Base-by-base conservation (phyloP, 2,888 invertebrate genomes). In the Branchinecta sandiegonensis region DNA sequence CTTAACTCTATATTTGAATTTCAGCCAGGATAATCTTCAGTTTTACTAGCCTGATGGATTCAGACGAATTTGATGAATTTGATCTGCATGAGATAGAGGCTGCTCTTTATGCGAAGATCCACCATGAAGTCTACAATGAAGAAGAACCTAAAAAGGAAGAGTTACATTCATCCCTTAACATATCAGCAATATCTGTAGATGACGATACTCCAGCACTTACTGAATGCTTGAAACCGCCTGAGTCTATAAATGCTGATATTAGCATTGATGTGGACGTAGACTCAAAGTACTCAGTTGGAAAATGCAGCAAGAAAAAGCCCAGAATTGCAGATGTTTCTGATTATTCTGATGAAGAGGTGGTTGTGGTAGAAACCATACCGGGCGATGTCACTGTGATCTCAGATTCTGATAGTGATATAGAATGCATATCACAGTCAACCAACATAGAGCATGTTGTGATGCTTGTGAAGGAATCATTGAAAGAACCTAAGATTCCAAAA, bases 41-140 rank as follows among this genome's bases (percentile, higher is more conserved):
- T 37, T 2, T 1, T 37, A 37, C 37, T 37, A 37, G 4, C 37
- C 37, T 37, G 37, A 56, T 56, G 56, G 56, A 56, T 10, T 14
- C 17, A 56, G 56, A 56, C 17, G 56, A 56, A 17, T 17, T 56
- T n/a, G 56, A 56, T 17, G 56, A 56, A 17, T 56, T 56, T 10
- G 56, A 56, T 56, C 17, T 56, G 17, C 56, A 56, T 14, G 56
- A 56, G 17, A 56, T 56, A 56, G 56, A 56, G 17, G 56, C 56
- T 14, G 56, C 56, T 9, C 17, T 56, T 8, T 56, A 56, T 56
- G 56, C 56, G n/a, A 56, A 56, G 56, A 56, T 56, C 17, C 56
- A 56, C 17, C 56, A 56, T 56, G 56, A 56, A 56, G 17, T 56
- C 9, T 56, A 56, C 10, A 17, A 56, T 14, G 56, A 56, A 56